Conservation (phyloP, 2,888 invertebrate species). For the Anoplius nigerrimus region DNA sequence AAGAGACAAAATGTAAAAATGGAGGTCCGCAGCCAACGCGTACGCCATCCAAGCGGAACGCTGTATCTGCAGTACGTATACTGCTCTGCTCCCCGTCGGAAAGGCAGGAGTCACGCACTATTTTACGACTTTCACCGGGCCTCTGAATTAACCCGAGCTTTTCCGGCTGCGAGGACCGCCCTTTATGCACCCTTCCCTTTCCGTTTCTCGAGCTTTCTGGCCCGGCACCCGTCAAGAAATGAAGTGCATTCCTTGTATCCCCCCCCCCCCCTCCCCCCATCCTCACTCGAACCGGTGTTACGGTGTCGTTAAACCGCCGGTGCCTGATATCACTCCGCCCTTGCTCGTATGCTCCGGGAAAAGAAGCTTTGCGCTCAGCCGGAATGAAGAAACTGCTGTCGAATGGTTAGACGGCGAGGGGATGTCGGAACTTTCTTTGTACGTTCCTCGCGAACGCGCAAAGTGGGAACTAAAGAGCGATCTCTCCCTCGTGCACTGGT, state of each 20-base stretch:
- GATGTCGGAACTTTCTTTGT: slow-evolving; percentile 9
- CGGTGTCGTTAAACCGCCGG: slow-evolving; percentile 45
- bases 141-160: slow-evolving; percentile 53
- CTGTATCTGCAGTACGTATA: background rate
- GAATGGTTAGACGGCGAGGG: background rate
- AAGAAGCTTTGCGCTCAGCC: slow-evolving; percentile 4
- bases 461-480: background rate
- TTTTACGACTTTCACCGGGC: slow-evolving; percentile 55
- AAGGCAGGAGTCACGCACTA: slow-evolving; percentile 52
- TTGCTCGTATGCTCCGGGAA: background rate
- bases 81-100: background rate
- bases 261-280: slow-evolving; percentile 1
- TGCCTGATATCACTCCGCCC: slow-evolving; percentile 30
- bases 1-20: no score
- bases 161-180: slow-evolving; percentile 33
- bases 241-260: slow-evolving; percentile 42
- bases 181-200: slow-evolving; percentile 32
- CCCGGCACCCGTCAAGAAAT: slow-evolving; percentile 33
- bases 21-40: no score
- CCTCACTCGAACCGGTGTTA: slow-evolving; percentile 22
- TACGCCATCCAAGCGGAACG: background rate
- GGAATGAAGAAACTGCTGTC: slow-evolving; percentile 24
- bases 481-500: background rate
- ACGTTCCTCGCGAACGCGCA: slow-evolving; percentile 10
- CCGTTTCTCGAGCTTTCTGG: no score